phyloP scores from a whole-genome alignment of 2,113 vertebrate species.

The Hippopotamus amphibius region DNA sequence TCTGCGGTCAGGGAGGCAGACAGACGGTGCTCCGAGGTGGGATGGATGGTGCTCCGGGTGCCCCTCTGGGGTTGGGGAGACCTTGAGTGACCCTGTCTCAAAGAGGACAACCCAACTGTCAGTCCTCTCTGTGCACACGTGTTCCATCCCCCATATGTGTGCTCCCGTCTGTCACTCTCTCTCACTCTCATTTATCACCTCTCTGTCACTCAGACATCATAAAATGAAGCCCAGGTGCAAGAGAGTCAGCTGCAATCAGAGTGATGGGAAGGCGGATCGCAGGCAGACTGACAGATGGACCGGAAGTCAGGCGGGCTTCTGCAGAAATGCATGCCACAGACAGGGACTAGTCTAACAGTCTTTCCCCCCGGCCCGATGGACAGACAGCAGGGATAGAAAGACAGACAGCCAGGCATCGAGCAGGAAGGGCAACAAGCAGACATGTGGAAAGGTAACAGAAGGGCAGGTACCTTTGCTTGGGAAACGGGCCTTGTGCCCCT shows the following conservation, averaged over 20 bases:
- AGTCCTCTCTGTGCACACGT: background rate
- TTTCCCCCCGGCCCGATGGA: background rate
- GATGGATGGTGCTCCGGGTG: background rate
- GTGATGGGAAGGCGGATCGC: background rate
- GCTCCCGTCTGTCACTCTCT: slow-evolving; percentile 59
- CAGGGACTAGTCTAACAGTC: background rate
- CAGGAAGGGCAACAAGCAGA: background rate
- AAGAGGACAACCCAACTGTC: slow-evolving; percentile 46
- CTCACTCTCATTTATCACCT: slow-evolving; percentile 36
- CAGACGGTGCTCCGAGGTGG: background rate
- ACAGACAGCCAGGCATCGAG: background rate
- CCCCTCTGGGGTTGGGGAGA: background rate
- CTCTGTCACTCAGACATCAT: slow-evolving; percentile 67
- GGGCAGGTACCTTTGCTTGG: background rate
- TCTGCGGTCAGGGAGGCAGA: background rate
- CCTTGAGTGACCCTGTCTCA: slow-evolving; percentile 26
- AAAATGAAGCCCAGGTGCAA: slow-evolving; percentile 61
- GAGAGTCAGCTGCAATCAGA: slow-evolving; percentile 13
- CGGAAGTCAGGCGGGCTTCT: background rate
- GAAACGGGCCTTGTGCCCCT: background rate
- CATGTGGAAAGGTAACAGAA: background rate
- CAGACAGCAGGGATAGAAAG: background rate
- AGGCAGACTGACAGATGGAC: background rate
- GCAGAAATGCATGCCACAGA: background rate
- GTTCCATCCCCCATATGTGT: background rate